Conservation (phyloP, 2,888 invertebrate species). For the Actias luna region DNA sequence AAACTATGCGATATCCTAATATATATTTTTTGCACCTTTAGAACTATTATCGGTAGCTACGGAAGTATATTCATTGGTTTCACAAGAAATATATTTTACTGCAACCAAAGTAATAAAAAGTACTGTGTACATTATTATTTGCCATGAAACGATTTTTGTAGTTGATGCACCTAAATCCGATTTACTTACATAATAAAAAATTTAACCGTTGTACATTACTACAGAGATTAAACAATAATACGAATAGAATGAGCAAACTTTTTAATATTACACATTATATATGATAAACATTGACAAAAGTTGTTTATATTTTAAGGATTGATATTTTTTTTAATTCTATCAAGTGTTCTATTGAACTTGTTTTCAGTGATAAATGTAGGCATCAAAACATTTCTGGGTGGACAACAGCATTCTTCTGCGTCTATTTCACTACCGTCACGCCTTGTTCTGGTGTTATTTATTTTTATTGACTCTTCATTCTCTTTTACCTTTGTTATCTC, state of each 20-base stretch:
- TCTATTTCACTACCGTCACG: conserved; percentile 22
- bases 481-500: conserved; percentile 22
- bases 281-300: not conserved
- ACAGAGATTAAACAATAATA: not conserved
- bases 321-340: conserved; percentile 25
- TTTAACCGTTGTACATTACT: not conserved
- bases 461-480: not conserved
- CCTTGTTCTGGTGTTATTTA: conserved; percentile 17
- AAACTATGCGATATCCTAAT: too few relatives aligned
- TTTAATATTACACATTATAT: not conserved
- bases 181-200: not conserved
- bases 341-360: conserved; percentile 36
- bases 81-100: not conserved
- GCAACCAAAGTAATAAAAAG: not conserved
- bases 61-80: not conserved
- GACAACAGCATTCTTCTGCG: conserved; percentile 49
- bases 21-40: not conserved
- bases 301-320: not conserved
- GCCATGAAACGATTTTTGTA: not conserved
- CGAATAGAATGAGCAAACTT: not conserved
- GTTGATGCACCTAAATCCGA: not conserved
- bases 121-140: not conserved
- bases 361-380: conserved; percentile 58
- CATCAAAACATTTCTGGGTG: conserved; percentile 43
- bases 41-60: not conserved